Base-by-base conservation (phyloP, 2,888 invertebrate species). In the Stenichneumon culpator region DNA sequence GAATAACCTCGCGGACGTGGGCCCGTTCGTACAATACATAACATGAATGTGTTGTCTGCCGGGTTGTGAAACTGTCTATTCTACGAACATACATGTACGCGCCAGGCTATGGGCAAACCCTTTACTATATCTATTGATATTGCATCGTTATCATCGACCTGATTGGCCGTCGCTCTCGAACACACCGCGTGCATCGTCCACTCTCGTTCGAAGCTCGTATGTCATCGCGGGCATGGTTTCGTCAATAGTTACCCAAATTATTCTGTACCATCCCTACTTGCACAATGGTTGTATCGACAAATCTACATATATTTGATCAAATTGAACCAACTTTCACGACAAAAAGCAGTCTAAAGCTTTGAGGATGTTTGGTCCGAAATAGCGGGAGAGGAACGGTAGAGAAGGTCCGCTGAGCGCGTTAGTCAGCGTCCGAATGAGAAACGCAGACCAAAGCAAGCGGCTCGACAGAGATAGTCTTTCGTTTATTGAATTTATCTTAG, bases 21-120 rank as follows among this genome's bases (percentile, higher is more conserved):
- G 39, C 54, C 44, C 39, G 67, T 67, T 75, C 74, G 60, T 57
- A 47, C 47, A 81, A 74, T 50, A 60, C 68, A 22, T 25, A 73
- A 73, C 57, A 57, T 57, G 68, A 69, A 32, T 57, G 47, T 68
- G 67, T 74, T 57, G 9, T 60, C 39, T 57, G 44, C 47, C 32
- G 36, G 67, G 28, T 32, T 16, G 16, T 22, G 39, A 50, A 47
- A n/a, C 79, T 50, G 14, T 60, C 69, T 50, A 19, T 36, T 63
- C 36, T 16, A 19, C 60, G 22, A 50, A 14, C 36, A 25, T 72
- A 54, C 28, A 32, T 36, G 50, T 16, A 16, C 44, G 63, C 32
- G 32, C 63, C n/a, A 19, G 36, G 16, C 32, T 50, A 39, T 25
- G 4, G 70, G 52, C 63, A 70, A 63, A 44, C 79, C 70, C n/a